A percentile compares a stretch with the other conserved stretches of the same genome.
Conservation (phyloP, 2,113 vertebrate genomes). For the Elephantulus edwardii region DNA sequence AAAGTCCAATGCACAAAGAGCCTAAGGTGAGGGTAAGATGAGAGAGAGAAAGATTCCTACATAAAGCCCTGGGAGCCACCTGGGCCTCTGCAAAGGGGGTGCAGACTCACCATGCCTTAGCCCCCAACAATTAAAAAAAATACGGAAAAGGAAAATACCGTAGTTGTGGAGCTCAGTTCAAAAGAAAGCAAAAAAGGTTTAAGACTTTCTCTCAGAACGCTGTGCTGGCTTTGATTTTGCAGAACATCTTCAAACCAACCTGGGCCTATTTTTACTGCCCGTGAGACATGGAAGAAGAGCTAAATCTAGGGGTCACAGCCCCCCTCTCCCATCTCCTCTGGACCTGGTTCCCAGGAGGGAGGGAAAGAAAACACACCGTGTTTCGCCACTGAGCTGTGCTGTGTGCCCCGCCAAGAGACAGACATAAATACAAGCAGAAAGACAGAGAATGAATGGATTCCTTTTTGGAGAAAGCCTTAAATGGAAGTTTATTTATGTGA, state of each 20-base stretch:
- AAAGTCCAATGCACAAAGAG: neutral
- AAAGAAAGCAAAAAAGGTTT: constrained; percentile 56
- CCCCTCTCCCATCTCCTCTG: constrained; percentile 62
- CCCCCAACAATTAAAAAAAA: neutral
- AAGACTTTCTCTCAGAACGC: constrained; percentile 69
- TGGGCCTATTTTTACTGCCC: constrained; percentile 76
- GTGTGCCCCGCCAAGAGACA: constrained; percentile 54
- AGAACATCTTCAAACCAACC: constrained; percentile 75
- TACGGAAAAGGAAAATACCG: too few species aligned
- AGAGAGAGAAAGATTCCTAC: neutral
- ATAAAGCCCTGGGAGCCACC: neutral
- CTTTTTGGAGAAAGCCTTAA: constrained; percentile 63
- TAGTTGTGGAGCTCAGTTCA: neutral
- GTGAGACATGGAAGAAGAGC: constrained; percentile 72
- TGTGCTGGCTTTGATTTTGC: constrained; percentile 64
- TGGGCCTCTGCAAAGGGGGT: neutral
- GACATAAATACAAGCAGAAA: constrained; percentile 74
- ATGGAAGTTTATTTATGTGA: constrained; percentile 76
- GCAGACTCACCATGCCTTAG: neutral
- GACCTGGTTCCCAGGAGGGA: constrained; percentile 67
- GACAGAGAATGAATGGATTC: constrained; percentile 76
- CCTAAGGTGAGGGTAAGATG: neutral
- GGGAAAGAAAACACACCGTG: neutral
- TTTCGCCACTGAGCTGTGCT: constrained; percentile 44
- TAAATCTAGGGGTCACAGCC: constrained; percentile 66